Conservation (phyloP, 1,140 invertebrate species). For the Drosophila lini region DNA sequence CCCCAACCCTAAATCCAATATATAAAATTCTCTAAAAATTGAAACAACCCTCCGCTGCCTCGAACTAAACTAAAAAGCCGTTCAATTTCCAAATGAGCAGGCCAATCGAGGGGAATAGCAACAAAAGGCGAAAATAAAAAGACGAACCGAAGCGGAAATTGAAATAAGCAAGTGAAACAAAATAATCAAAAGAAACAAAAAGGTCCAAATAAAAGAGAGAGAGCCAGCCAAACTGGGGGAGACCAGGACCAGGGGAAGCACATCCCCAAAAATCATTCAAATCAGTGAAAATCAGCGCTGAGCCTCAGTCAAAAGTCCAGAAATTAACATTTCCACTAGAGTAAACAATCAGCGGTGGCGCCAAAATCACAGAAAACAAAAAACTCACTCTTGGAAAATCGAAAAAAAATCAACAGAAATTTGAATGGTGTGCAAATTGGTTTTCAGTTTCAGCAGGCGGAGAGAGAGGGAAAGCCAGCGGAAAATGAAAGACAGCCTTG, state of each 20-base stretch:
- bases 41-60: conserved; percentile 1
- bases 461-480: neutral
- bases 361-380: conserved; percentile 63
- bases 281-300: conserved; percentile 55
- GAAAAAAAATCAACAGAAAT: conserved; percentile 32
- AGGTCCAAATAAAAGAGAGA: conserved; percentile 24
- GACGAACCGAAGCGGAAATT: conserved; percentile 63
- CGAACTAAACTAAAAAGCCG: conserved; percentile 38
- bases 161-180: conserved; percentile 74
- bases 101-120: conserved; percentile 62
- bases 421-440: conserved; percentile 71
- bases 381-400: conserved; percentile 25
- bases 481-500: conserved; percentile 31
- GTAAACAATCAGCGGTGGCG: conserved; percentile 68
- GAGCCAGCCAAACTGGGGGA: neutral
- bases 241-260: conserved; percentile 4
- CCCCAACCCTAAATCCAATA: neutral
- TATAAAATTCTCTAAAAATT: conserved; percentile 1
- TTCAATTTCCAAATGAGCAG: conserved; percentile 66
- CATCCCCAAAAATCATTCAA: conserved; percentile 68
- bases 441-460: conserved; percentile 30
- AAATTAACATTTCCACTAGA: conserved; percentile 80
- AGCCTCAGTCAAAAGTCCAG: conserved; percentile 74
- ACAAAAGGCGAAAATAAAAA: conserved; percentile 46
- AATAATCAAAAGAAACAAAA: conserved; percentile 74